Evolutionary conservation across 37 sponge, comb jelly and placozoan genomes (phyloP), one percentile per base, ranked within the genome.

Genomic region (Bolinopsis microptera): DNA sequence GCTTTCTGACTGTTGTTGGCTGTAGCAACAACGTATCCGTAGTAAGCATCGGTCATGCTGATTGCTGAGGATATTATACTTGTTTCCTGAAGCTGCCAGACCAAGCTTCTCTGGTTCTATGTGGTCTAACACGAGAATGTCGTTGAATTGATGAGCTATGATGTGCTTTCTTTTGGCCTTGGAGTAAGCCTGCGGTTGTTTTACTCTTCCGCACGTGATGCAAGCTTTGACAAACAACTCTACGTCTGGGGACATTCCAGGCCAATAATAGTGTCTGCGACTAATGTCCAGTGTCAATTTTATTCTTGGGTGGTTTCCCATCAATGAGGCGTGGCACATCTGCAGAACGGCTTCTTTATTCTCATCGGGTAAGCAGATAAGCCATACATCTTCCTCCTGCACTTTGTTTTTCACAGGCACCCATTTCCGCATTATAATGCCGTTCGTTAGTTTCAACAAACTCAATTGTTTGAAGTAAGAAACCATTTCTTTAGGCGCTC

Each of bases 161-260:
- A 80, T 35, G 83, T 35, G 83, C 36, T 80, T 35, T 22, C 36
- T 35, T 80, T 32, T 32, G 31, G 83, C 83, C 35, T 38, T 21
- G 9, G 16, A 35, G 38, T 80, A 35, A 3, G 36, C 38, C 13
- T 35, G 83, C 31, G 83, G 83, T 3, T 35, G 28, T 80, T 80
- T 80, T 23, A 35, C 38, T 80, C 36, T 3, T 3, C 28, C 83
- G 35, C 83, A 80, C 22, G 18, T 80, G 38, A 80, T 80, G 83
- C 83, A 80, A 9, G 83, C 36, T 18, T 80, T 80, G 8, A 80
- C 83, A 27, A 80, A 80, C 36, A 80, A 38, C 9, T 80, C 83
- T 9, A 80, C 83, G 13, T 80, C 83, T 3, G 1, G 16, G 5
- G 38, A 21, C 83, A 80, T 80, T 21, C 35, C 13, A 5, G 83